These are phyloP conservation scores for Passer montanus DNA, from an alignment of 2,113 vertebrate genomes.

Conservation along the genomic window DNA sequence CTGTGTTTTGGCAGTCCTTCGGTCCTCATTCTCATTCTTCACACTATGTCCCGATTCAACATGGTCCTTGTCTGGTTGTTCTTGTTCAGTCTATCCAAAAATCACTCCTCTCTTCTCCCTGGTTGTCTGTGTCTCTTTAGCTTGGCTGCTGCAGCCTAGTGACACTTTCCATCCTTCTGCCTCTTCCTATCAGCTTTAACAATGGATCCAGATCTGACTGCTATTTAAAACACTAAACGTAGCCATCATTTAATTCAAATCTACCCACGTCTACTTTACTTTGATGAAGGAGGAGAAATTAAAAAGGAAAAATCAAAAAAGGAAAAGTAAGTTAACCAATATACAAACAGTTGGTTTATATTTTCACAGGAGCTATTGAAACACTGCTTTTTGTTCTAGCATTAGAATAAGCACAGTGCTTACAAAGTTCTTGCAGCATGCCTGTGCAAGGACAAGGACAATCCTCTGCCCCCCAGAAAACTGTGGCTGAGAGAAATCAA, in stretches of 20 bases:
- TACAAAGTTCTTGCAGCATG: background rate
- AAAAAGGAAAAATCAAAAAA: background rate
- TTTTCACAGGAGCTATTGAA: background rate
- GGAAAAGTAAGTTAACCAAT: background rate
- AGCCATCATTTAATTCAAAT: background rate
- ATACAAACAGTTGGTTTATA: background rate
- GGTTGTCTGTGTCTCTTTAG: background rate
- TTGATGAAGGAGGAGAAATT: background rate
- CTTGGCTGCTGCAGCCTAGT: background rate
- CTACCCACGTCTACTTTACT: background rate
- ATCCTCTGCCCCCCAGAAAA: background rate
- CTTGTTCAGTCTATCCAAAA: background rate
- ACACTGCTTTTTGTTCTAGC: background rate
- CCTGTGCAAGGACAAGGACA: background rate
- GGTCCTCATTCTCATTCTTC: background rate
- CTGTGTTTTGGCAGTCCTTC: background rate
- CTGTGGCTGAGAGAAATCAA: background rate
- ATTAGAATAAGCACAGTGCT: background rate
- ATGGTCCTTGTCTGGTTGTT: background rate
- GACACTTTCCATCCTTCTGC: background rate
- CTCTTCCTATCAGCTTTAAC: background rate
- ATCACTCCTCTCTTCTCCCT: background rate
- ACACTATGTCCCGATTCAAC: background rate
- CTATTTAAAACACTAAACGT: background rate
- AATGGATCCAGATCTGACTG: background rate